phyloP scores from a whole-genome alignment of 2,113 vertebrate genomes.

The Micronycteris hirsuta region DNA sequence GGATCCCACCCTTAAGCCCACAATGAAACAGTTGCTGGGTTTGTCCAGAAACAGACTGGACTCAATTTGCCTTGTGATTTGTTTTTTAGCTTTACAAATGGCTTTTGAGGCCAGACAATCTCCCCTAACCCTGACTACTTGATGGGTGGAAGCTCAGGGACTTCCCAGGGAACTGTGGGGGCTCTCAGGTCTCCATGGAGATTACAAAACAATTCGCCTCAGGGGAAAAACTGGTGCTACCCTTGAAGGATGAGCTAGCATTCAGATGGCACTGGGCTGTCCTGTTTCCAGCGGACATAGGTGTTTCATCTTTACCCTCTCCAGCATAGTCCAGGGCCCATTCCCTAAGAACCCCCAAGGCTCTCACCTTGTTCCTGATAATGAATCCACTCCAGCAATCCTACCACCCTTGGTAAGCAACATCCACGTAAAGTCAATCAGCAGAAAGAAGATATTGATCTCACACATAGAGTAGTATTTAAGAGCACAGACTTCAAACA shows the following conservation, averaged over 20 bases:
- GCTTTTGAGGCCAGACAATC: conserved; percentile 72
- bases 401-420: neutral
- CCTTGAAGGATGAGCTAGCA: neutral
- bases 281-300: neutral
- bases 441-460: neutral
- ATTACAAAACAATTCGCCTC: conserved; percentile 66
- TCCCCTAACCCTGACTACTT: neutral
- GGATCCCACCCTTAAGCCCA: conserved; percentile 61
- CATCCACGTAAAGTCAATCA: neutral
- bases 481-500: neutral
- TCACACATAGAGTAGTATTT: neutral
- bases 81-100: conserved; percentile 77
- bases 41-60: conserved; percentile 66
- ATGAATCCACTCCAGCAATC: neutral
- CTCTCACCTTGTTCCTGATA: neutral
- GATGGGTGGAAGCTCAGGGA: neutral
- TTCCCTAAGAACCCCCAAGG: neutral
- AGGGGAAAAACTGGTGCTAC: neutral
- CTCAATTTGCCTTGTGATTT: conserved; percentile 75
- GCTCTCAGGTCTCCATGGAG: conserved; percentile 52
- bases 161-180: neutral
- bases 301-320: neutral
- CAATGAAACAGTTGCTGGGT: conserved; percentile 65
- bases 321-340: neutral
- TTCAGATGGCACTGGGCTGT: neutral